A percentile compares a stretch with the other conserved stretches of the same genome.
Evolutionary conservation across 2,797 vertebrate species (phyloP).

Genomic region (Cygnus olor): DNA sequence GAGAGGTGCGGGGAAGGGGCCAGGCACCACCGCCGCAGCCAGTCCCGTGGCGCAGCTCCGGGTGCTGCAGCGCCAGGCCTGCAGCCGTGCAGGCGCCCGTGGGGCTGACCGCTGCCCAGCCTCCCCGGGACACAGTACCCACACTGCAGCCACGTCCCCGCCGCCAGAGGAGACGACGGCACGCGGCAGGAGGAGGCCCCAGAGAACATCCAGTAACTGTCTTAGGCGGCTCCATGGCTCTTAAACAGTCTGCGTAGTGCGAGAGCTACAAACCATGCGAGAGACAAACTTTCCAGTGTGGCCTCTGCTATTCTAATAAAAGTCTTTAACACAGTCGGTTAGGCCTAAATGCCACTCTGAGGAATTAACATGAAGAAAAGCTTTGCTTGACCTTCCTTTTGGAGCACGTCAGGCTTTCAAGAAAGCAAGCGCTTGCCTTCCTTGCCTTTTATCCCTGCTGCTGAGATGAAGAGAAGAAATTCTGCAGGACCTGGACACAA

Average conservation of each 20-base stretch:
- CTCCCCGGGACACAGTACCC: too few relatives aligned
- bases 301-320: neutral
- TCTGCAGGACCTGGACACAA: neutral
- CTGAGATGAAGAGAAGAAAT: neutral
- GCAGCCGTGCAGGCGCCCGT: too few relatives aligned
- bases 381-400: neutral
- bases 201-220: neutral
- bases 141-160: neutral
- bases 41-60: too few relatives aligned
- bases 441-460: neutral
- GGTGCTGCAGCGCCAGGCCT: too few relatives aligned
- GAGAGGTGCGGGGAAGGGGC: neutral
- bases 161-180: neutral
- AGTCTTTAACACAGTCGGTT: neutral
- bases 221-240: neutral
- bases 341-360: neutral
- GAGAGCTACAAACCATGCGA: neutral
- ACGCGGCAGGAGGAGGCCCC: neutral
- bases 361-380: neutral
- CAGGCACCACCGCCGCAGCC: too few relatives aligned
- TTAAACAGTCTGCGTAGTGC: neutral
- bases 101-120: too few relatives aligned
- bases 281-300: neutral
- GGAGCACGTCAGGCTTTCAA: neutral
- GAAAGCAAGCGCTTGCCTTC: too few relatives aligned